These are phyloP conservation scores for Phoebastria nigripes DNA, from an alignment of 2,797 vertebrate species.

Conservation along the genomic window DNA sequence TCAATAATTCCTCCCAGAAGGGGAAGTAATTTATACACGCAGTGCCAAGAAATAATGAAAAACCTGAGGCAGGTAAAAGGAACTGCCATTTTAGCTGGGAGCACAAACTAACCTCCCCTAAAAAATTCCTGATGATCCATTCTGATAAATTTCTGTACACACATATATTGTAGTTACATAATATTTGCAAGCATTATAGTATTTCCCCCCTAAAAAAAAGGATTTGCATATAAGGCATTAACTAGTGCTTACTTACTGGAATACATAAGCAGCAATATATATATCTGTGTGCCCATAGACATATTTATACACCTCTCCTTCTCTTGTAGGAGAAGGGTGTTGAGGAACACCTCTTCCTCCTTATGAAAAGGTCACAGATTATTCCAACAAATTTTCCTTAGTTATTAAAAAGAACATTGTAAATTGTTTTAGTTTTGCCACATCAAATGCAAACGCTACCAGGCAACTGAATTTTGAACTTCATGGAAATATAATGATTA, in stretches of 20 bases:
- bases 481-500: not conserved
- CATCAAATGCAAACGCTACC: not conserved
- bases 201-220: not conserved
- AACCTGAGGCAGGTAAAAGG: not conserved
- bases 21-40: not conserved
- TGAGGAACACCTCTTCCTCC: not conserved
- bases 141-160: not conserved
- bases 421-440: not conserved
- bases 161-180: not conserved
- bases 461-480: not conserved
- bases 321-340: not conserved
- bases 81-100: not conserved
- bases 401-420: not conserved
- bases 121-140: not conserved
- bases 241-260: not conserved
- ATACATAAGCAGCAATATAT: not conserved
- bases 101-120: not conserved
- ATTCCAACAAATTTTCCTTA: not conserved
- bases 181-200: not conserved
- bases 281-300: not conserved
- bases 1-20: not conserved
- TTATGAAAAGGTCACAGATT: not conserved
- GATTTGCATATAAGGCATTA: not conserved
- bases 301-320: not conserved
- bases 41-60: not conserved